A percentile compares a stretch with the other conserved stretches of the same genome.
phyloP scores from a whole-genome alignment of 2,888 invertebrate genomes.

The Standfussiana lucernea region DNA sequence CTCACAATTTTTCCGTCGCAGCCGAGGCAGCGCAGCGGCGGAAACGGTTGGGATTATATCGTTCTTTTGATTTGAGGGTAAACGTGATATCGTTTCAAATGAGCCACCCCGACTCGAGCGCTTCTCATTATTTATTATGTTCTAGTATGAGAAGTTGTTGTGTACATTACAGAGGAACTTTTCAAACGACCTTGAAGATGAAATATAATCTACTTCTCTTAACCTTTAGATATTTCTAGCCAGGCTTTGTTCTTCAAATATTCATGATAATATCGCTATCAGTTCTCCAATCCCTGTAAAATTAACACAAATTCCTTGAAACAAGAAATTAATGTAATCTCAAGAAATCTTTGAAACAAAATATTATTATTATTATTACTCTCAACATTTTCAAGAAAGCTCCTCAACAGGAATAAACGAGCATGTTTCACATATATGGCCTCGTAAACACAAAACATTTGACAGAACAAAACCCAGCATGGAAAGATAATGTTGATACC shows the following conservation, averaged over 20 bases:
- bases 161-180: constrained; percentile 4
- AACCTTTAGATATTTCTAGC: not conserved
- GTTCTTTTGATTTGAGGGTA: constrained; percentile 87
- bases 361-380: constrained; percentile 28
- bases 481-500: constrained; percentile 66
- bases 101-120: constrained; percentile 71
- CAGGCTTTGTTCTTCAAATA: constrained; percentile 1
- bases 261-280: constrained; percentile 14
- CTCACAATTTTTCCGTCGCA: constrained; percentile 86
- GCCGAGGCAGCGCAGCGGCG: constrained; percentile 69
- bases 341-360: constrained; percentile 34
- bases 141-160: constrained; percentile 53
- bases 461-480: constrained; percentile 59
- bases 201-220: not conserved
- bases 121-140: constrained; percentile 72
- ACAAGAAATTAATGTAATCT: not conserved
- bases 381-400: constrained; percentile 38
- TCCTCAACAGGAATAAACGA: constrained; percentile 46
- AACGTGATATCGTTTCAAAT: constrained; percentile 86
- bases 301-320: not conserved
- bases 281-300: not conserved
- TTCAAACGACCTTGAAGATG: constrained; percentile 2
- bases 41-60: constrained; percentile 85
- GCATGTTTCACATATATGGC: constrained; percentile 49
- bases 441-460: constrained; percentile 59